Base-by-base conservation (phyloP, 2,113 vertebrate species). In the Grantiella picta region DNA sequence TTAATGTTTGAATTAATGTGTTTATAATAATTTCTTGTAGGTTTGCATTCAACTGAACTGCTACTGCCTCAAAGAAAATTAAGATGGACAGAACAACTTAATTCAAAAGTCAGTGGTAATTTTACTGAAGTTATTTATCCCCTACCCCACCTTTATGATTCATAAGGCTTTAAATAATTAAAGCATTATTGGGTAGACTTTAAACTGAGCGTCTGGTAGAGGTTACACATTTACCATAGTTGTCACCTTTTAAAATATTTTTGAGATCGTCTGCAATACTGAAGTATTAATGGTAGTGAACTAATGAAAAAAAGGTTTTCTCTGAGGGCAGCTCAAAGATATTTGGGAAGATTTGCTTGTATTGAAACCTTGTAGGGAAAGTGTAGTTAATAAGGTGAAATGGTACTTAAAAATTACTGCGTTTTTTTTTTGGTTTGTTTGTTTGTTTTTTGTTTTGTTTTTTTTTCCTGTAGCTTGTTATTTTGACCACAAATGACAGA, bases 81-180 rank as follows among this genome's bases (percentile, higher is more conserved):
- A 78, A 96, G 72, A 97, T 97, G 97, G 94, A 96, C 65, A 92
- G 87, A 97, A 52, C 86, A 96, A 95, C 77, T 56, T 96, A 72
- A 72, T 82, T 92, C 90, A 94, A 86, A 93, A 95, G 94, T 89
- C 52, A 98, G 95, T 97, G 78, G 64, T 91, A 63, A 93, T 75
- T 95, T 89, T 90, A 54, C 61, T 90, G 10, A 44, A 54, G 36
- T 35, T 52, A 11, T 50, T 18, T 49, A 16, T 27, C 16, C 4
- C 4, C 49, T 42, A 8, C 19, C 11, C 10, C 15, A 15, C 13
- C 3, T 52, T 45, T 59, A 35, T 81, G 94, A 91, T 86, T 88
- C 33, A 42, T 61, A 77, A 65, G 65, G 12, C 14, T 88, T 89
- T 68, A 63, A 80, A 54, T 87, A 68, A 49, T 89, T 78, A 49